A percentile compares a stretch with the other conserved stretches of the same genome.
These are phyloP conservation scores for Cremastinae sp. DNA, from an alignment of 2,888 invertebrate genomes.

Conservation along the genomic window DNA sequence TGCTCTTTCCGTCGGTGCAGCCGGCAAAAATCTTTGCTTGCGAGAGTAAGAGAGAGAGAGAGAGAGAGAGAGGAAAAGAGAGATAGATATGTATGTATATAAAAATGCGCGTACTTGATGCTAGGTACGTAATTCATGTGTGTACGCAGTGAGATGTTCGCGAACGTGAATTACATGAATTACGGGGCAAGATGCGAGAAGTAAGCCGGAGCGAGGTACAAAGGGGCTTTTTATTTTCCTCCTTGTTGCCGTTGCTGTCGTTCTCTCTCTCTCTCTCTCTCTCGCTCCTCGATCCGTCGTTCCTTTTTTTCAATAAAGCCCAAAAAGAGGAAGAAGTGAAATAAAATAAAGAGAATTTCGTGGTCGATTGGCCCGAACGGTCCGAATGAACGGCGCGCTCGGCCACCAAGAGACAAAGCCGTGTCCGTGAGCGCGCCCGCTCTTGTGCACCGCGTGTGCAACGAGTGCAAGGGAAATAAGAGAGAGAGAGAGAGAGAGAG, in stretches of 20 bases:
- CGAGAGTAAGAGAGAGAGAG: not conserved
- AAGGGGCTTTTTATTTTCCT: conserved; percentile 55
- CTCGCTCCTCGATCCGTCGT: conserved; percentile 26
- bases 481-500: conserved; percentile 27
- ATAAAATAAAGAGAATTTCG: conserved; percentile 49
- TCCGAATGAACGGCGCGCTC: conserved; percentile 60
- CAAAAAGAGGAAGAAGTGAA: conserved; percentile 12
- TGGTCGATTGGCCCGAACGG: conserved; percentile 61
- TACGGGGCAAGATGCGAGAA: conserved; percentile 42
- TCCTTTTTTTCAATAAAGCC: conserved; percentile 4
- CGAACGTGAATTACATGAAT: conserved; percentile 45
- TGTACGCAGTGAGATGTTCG: not conserved
- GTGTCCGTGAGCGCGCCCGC: conserved; percentile 6
- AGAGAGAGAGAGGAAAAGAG: not conserved
- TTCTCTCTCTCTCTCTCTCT: conserved; percentile 30
- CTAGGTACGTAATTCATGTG: not conserved
- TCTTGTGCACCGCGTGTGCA: conserved; percentile 15
- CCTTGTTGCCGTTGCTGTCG: conserved; percentile 60
- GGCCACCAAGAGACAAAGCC: conserved; percentile 57
- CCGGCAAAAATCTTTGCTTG: not conserved
- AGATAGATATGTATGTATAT: not conserved
- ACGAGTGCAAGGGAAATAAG: conserved; percentile 57
- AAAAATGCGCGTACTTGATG: too few relatives aligned
- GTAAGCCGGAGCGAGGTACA: conserved; percentile 10
- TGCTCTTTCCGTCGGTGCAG: too few relatives aligned